Evolutionary conservation across 2,113 vertebrate species (phyloP).

Genomic region (Onychostoma macrolepis): DNA sequence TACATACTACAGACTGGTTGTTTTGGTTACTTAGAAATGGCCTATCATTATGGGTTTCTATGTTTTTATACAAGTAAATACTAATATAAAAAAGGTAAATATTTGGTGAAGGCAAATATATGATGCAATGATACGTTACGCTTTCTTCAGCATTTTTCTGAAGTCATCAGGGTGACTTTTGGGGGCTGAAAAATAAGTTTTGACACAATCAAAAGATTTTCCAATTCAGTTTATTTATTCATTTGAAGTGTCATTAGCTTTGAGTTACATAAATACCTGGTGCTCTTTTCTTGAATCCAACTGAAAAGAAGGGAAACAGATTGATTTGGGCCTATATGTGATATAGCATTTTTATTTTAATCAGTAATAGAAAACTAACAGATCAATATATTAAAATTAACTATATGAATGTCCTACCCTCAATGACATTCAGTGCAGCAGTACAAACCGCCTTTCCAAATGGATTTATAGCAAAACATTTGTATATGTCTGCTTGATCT

Average conservation of each 20-base stretch:
- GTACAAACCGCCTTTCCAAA: constrained; percentile 82
- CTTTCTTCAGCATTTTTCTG: constrained; percentile 76
- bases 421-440: constrained; percentile 78
- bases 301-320: constrained; percentile 62
- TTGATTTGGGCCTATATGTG: neutral
- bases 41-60: too few species aligned
- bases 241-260: neutral
- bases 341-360: neutral
- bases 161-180: constrained; percentile 65
- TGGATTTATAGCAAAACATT: constrained; percentile 80
- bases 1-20: neutral
- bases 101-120: neutral
- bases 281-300: constrained; percentile 77
- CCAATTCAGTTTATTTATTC: neutral
- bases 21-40: neutral
- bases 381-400: neutral
- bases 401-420: constrained; percentile 72
- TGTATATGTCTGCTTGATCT: constrained; percentile 81
- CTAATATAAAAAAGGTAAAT: neutral
- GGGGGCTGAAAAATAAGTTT: constrained; percentile 2
- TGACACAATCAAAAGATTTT: neutral
- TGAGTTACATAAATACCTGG: constrained; percentile 45
- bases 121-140: constrained; percentile 54
- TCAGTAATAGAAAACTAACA: neutral
- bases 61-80: neutral